phyloP scores from a whole-genome alignment of 1,140 invertebrate genomes.

The Zaprionus davidi region DNA sequence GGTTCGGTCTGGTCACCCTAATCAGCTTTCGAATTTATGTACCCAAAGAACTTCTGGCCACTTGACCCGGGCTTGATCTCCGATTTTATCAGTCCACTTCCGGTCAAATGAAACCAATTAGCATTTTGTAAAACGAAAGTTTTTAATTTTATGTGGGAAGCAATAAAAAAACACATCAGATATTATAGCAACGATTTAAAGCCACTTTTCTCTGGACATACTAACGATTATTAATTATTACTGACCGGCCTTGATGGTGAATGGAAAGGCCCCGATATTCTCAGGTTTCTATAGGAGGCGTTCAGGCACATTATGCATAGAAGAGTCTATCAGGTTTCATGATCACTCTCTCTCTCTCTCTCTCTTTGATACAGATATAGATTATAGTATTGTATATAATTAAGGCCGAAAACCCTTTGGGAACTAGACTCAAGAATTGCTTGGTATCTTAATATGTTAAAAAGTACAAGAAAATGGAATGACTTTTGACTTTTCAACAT shows the following conservation, averaged over 20 bases:
- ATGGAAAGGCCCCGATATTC: slow-evolving; percentile 1
- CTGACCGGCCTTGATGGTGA: neutral
- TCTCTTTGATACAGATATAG: neutral
- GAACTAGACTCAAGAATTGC: neutral
- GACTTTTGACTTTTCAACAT: neutral
- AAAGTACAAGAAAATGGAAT: neutral
- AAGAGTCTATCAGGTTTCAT: neutral
- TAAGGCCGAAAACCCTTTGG: neutral
- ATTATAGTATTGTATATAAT: neutral
- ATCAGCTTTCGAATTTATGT: slow-evolving; percentile 14
- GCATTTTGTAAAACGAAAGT: slow-evolving; percentile 28
- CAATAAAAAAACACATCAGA: slow-evolving; percentile 1
- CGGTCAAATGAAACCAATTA: slow-evolving; percentile 9
- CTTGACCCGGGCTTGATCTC: neutral
- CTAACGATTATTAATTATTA: slow-evolving; percentile 6
- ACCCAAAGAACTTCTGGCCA: neutral
- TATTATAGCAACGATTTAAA: slow-evolving; percentile 5
- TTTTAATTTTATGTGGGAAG: slow-evolving; percentile 34
- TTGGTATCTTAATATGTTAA: neutral
- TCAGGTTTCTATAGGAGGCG: neutral
- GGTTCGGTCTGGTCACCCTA: neutral
- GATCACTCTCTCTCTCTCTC: neutral
- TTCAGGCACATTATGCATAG: neutral
- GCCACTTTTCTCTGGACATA: neutral
- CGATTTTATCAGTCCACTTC: neutral